Evolutionary conservation across 2,888 invertebrate genomes (phyloP).

Genomic region (Troides aeacus): DNA sequence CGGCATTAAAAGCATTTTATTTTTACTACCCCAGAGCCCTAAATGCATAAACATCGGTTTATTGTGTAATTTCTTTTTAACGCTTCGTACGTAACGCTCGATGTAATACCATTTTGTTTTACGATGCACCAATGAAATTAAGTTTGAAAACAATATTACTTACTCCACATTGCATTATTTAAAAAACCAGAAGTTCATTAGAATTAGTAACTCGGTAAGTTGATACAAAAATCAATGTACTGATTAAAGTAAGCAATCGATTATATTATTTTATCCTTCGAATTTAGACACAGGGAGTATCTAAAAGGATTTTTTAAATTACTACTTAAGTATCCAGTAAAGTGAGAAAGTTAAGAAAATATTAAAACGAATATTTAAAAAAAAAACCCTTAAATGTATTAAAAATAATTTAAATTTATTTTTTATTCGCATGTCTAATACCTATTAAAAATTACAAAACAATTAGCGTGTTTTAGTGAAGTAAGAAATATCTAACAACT

Average conservation of each 20-base stretch:
- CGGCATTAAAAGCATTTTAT: constrained; percentile 69
- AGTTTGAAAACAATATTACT: constrained; percentile 3
- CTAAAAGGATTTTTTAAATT: background rate
- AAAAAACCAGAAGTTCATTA: background rate
- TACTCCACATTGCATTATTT: background rate
- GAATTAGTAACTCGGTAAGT: background rate
- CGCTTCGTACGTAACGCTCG: constrained; percentile 22
- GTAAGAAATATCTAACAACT: background rate
- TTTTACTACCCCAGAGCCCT: constrained; percentile 61
- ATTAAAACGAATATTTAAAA: background rate
- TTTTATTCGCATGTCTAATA: background rate
- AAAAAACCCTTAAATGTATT: background rate
- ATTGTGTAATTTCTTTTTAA: constrained; percentile 62
- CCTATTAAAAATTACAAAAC: background rate
- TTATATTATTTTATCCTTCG: background rate
- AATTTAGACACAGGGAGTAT: background rate
- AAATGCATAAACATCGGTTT: constrained; percentile 65
- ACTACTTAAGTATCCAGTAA: background rate
- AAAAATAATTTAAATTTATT: background rate
- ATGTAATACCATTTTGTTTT: constrained; percentile 21
- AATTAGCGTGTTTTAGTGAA: background rate
- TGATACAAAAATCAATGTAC: background rate
- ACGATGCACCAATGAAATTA: constrained; percentile 20
- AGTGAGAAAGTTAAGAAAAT: background rate
- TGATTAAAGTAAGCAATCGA: no score